Evolutionary conservation across 2,113 vertebrate species (phyloP).

Genomic region (Hipposideros armiger): DNA sequence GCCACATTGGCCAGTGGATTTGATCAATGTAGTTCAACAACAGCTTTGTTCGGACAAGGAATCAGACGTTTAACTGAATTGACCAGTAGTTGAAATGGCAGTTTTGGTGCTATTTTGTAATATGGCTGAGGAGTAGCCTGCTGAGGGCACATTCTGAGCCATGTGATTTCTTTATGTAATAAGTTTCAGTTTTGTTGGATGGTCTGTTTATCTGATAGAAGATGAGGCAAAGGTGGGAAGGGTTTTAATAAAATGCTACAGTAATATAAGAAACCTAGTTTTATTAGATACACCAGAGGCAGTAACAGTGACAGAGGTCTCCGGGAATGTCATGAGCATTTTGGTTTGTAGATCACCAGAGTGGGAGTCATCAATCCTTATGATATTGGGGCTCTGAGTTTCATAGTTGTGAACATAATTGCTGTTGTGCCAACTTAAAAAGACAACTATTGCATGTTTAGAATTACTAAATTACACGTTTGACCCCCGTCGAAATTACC

Average conservation of each 20-base stretch:
- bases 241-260: slow-evolving; percentile 18
- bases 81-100: neutral
- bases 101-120: neutral
- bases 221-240: neutral
- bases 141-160: neutral
- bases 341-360: neutral
- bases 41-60: neutral
- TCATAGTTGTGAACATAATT: neutral
- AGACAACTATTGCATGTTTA: neutral
- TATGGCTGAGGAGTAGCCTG: neutral
- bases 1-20: neutral
- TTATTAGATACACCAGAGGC: neutral
- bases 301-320: neutral
- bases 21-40: neutral
- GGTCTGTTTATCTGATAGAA: neutral
- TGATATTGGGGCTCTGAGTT: neutral
- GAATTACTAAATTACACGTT: slow-evolving; percentile 25
- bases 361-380: neutral
- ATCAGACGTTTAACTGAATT: neutral
- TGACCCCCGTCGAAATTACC: slow-evolving; percentile 53
- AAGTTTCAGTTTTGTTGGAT: neutral
- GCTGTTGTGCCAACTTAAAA: slow-evolving; percentile 20
- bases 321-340: neutral
- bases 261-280: neutral
- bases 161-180: neutral